Evolutionary conservation across 2,888 invertebrate genomes (phyloP), one percentile per base, ranked within the genome.

Genomic region (Altica lythri): DNA sequence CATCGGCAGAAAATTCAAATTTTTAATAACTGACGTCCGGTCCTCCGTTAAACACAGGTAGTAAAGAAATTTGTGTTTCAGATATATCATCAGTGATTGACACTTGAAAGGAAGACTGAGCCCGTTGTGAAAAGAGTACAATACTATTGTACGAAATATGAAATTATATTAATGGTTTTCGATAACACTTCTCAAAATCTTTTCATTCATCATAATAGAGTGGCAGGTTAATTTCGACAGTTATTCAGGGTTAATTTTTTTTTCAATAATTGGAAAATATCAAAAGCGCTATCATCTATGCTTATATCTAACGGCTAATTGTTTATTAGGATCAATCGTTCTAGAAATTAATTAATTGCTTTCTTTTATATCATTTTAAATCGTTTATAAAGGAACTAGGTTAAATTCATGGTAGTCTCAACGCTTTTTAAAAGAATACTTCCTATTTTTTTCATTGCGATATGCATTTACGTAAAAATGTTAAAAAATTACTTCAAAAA

Each of bases 151-250:
- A 61, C 49, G 56, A 60, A 63, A 61, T 62, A 59, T 60, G 61
- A 54, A 62, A 60, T 62, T 61, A 61, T 64, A 60, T 60, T 58
- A 56, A 60, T 60, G 64, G 60, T 58, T 59, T 56, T 62, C 59
- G 59, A 62, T 64, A 62, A 58, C 58, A 54, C 53, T 48, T 48
- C 50, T 56, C 12, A 27, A 38, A 50, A 50, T 55, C 46, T 46
- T 34, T 54, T 55, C 49, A 50, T 44, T 42, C 53, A 43, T 46
- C 43, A 47, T 47, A 47, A 35, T 19, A 50, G 47, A 47, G 35
- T 47, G 53, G 51, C 57, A 53, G 57, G 50, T 54, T 57, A 53
- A 54, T 51, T 50, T n/a, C n/a, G n/a, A n/a, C n/a, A n/a, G n/a
- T n/a, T n/a, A n/a, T n/a, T n/a, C n/a, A n/a, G n/a, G n/a, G n/a